Percentiles rank a stretch among this genome's conserved stretches.
phyloP scores from a whole-genome alignment of 2,888 invertebrate species.

The Lasioglossum calceatum region DNA sequence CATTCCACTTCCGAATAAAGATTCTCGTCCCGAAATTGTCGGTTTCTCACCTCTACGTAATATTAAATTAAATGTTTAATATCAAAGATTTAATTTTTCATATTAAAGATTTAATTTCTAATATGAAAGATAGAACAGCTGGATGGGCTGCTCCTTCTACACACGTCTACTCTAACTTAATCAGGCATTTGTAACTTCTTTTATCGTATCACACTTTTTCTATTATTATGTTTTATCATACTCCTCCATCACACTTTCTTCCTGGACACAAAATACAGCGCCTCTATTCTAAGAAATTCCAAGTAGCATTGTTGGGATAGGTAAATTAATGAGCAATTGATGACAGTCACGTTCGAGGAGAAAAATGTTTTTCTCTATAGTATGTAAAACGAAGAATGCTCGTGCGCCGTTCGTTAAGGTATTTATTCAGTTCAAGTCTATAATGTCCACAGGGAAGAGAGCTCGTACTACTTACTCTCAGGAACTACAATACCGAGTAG shows the following conservation, averaged over 20 bases:
- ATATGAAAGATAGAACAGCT: background rate
- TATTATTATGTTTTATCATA: slow-evolving; percentile 22
- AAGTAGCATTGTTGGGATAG: background rate
- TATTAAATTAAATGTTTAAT: background rate
- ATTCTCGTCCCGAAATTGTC: background rate
- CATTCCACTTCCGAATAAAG: background rate
- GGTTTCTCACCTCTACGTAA: background rate
- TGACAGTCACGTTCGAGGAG: background rate
- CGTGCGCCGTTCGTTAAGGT: slow-evolving; percentile 34
- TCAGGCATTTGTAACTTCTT: slow-evolving; percentile 11
- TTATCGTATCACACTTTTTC: slow-evolving; percentile 20
- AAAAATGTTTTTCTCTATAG: background rate
- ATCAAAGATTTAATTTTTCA: background rate
- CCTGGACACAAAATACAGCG: slow-evolving; percentile 54
- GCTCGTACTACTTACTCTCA: slow-evolving; percentile 84
- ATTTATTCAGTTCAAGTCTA: slow-evolving; percentile 69
- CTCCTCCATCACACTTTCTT: slow-evolving; percentile 33
- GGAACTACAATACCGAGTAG: slow-evolving; percentile 85
- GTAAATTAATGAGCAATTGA: background rate
- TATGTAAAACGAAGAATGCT: slow-evolving; percentile 31
- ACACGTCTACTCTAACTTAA: background rate
- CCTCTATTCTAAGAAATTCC: background rate
- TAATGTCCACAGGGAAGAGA: slow-evolving; percentile 83
- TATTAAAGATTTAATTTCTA: background rate
- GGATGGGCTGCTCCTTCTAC: slow-evolving; percentile 20